phyloP scores from a whole-genome alignment of 92 coral and sea anemone genomes.

The Meandrina meandrites region DNA sequence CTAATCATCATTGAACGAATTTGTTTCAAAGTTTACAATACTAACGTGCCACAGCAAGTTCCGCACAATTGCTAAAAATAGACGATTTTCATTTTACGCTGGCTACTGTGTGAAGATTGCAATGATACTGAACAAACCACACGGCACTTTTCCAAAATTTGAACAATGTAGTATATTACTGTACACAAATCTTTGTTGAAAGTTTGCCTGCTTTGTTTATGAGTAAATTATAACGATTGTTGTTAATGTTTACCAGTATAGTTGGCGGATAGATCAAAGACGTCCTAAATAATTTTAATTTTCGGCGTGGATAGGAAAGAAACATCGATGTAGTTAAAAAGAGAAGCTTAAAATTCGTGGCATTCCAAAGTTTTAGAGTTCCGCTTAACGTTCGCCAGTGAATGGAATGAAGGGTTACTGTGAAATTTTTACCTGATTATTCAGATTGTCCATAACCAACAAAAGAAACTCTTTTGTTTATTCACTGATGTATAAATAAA shows the following conservation, averaged over 20 bases:
- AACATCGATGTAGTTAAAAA: neutral
- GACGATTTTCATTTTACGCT: neutral
- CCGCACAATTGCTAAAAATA: neutral
- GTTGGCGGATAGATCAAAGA: slow-evolving; percentile 1
- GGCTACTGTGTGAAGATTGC: neutral
- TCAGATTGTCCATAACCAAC: neutral
- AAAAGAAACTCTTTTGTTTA: neutral
- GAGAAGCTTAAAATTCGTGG: slow-evolving; percentile 2
- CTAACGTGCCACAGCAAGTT: slow-evolving; percentile 14
- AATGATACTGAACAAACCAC: neutral
- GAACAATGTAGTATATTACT: slow-evolving; percentile 3
- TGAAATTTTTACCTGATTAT: neutral
- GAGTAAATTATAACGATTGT: neutral
- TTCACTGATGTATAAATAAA: neutral
- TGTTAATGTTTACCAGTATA: neutral
- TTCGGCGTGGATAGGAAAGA: neutral
- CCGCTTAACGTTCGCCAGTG: neutral
- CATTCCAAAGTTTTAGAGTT: neutral
- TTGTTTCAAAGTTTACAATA: slow-evolving; percentile 2
- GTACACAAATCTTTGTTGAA: neutral
- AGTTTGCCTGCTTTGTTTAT: neutral
- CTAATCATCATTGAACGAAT: neutral
- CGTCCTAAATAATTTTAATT: neutral
- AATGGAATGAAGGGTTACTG: neutral
- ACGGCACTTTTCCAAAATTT: neutral